These are phyloP conservation scores for Euplagia quadripunctaria DNA, from an alignment of 2,888 invertebrate genomes.

Conservation along the genomic window DNA sequence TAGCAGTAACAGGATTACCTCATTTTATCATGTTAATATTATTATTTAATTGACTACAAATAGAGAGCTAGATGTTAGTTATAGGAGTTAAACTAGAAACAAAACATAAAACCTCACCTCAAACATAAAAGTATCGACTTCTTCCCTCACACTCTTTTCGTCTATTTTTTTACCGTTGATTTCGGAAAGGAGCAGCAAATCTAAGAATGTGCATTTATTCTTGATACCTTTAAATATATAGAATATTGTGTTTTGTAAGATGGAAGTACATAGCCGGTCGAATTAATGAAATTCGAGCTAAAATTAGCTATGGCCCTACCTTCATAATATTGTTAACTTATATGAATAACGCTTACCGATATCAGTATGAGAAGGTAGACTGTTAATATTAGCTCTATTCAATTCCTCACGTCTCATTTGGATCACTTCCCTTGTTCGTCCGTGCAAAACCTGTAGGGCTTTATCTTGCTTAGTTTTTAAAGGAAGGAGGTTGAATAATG, in stretches of 20 bases:
- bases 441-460: slow-evolving; percentile 78
- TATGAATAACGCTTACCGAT: background rate
- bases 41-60: too few relatives aligned
- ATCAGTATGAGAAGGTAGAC: slow-evolving; percentile 48
- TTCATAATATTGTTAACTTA: too few relatives aligned
- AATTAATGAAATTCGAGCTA: too few relatives aligned
- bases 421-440: slow-evolving; percentile 80
- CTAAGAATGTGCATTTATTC: slow-evolving; percentile 90
- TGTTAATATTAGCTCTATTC: slow-evolving; percentile 59
- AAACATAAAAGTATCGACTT: slow-evolving; percentile 92
- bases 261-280: background rate
- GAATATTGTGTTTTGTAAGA: background rate
- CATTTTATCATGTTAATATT: too few relatives aligned
- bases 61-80: too few relatives aligned
- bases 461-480: slow-evolving; percentile 87
- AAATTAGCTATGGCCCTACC: too few relatives aligned
- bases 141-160: slow-evolving; percentile 88
- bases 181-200: slow-evolving; percentile 88
- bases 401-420: slow-evolving; percentile 71
- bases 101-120: slow-evolving; percentile 77
- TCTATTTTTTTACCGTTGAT: slow-evolving; percentile 87
- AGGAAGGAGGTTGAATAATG: slow-evolving; percentile 81
- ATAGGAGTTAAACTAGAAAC: too few relatives aligned
- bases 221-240: slow-evolving; percentile 76
- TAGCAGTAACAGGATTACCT: too few relatives aligned